These are phyloP conservation scores for Pachyramphus minor DNA, from an alignment of 2,113 vertebrate genomes.

Conservation along the genomic window DNA sequence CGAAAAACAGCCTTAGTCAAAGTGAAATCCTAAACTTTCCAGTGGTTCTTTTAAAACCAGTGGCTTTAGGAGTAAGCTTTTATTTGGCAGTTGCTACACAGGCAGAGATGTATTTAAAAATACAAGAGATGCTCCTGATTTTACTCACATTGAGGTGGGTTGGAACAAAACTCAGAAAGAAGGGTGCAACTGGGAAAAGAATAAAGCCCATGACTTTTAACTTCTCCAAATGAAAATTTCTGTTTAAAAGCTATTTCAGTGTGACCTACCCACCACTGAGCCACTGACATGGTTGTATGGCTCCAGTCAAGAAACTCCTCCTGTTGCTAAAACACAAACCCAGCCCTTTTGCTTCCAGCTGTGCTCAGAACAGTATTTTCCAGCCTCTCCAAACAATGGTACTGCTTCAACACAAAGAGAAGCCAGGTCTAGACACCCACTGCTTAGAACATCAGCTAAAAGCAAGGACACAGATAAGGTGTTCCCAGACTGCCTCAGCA, in stretches of 20 bases:
- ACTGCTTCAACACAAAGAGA: neutral
- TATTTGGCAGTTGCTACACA: neutral
- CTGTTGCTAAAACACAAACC: neutral
- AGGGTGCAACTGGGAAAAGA: neutral
- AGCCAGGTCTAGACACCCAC: neutral
- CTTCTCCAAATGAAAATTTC: neutral
- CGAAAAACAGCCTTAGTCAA: constrained; percentile 24
- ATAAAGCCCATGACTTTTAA: neutral
- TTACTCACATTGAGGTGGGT: constrained; percentile 1
- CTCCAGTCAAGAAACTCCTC: neutral
- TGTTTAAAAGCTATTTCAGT: neutral
- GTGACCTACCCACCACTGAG: neutral
- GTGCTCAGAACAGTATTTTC: neutral
- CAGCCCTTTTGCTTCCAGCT: neutral
- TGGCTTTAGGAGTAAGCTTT: constrained; percentile 32
- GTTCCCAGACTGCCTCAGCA: neutral
- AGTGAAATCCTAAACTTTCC: constrained; percentile 41
- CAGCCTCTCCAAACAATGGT: neutral
- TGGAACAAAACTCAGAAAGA: neutral
- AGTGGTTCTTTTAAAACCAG: constrained; percentile 25
- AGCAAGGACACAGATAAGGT: neutral
- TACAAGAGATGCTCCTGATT: neutral
- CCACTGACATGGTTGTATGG: neutral
- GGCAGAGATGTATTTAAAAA: neutral
- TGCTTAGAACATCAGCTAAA: neutral